Conservation (phyloP, 2,888 invertebrate genomes). For the Scaptomyza polygonia region DNA sequence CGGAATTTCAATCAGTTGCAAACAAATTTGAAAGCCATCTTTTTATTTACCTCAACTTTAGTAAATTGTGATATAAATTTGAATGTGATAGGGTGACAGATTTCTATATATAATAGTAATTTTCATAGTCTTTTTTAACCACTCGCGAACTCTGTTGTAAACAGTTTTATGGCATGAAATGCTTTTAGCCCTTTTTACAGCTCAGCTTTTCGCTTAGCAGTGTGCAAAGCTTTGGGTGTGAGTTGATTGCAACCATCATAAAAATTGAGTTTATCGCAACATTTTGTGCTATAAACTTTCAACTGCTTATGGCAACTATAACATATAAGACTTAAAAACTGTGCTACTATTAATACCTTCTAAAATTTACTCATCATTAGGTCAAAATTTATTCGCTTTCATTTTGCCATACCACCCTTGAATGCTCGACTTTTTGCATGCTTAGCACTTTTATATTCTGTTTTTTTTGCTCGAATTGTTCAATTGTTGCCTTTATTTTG, state of each 20-base stretch:
- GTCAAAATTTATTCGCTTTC: conserved; percentile 43
- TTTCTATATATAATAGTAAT: conserved; percentile 1
- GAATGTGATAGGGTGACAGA: not conserved
- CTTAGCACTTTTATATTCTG: conserved; percentile 52
- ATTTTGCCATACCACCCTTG: not conserved
- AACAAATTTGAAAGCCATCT: not conserved
- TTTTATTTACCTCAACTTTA: not conserved
- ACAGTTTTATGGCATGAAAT: conserved; percentile 53
- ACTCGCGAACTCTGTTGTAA: conserved; percentile 34
- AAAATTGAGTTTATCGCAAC: conserved; percentile 59
- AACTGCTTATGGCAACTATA: conserved; percentile 2
- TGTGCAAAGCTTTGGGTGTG: conserved; percentile 60
- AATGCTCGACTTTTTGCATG: conserved; percentile 47
- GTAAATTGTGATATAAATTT: conserved; percentile 2
- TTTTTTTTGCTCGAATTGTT: conserved; percentile 46
- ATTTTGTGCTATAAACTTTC: conserved; percentile 56
- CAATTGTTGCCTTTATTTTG: conserved; percentile 51
- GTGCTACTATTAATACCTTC: conserved; percentile 22
- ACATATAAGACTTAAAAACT: conserved; percentile 2
- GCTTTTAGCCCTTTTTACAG: conserved; percentile 49
- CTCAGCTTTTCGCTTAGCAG: conserved; percentile 40
- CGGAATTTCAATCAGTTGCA: conserved; percentile 45
- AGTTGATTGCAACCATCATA: conserved; percentile 55
- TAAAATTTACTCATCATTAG: conserved; percentile 54
- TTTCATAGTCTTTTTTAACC: not conserved